A percentile compares a stretch with the other conserved stretches of the same genome.
These are phyloP conservation scores for Dendronephthya gigantea DNA, from an alignment of 64 coral and sea anemone species.

Conservation along the genomic window DNA sequence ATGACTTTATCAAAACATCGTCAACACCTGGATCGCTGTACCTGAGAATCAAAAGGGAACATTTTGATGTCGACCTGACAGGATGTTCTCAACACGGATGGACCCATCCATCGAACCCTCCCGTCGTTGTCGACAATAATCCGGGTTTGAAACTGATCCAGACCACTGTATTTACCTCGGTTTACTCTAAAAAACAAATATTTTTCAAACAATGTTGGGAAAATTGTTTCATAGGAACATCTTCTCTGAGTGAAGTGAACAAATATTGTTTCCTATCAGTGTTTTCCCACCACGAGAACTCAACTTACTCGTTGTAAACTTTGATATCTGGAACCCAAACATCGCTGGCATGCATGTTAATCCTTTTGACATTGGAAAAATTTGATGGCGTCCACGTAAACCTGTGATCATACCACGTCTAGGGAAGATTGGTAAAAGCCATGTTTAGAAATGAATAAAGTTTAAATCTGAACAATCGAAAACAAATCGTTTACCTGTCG, in stretches of 20 bases:
- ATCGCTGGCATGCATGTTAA: neutral
- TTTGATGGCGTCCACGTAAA: neutral
- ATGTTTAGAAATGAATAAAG: neutral
- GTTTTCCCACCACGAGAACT: too few species aligned
- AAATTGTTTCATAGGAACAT: too few species aligned
- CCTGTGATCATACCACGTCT: neutral
- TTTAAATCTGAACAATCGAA: neutral
- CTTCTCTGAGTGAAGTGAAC: too few species aligned
- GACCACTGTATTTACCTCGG: neutral
- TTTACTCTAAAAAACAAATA: neutral
- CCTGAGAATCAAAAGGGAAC: slow-evolving; percentile 3
- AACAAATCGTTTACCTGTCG: slow-evolving; percentile 23
- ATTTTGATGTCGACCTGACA: neutral
- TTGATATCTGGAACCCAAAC: slow-evolving; percentile 3
- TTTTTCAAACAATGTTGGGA: too few species aligned
- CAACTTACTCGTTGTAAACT: slow-evolving; percentile 10
- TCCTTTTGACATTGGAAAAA: neutral
- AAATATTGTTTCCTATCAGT: too few species aligned
- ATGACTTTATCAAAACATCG: neutral
- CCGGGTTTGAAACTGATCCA: slow-evolving; percentile 2
- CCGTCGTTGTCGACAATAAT: neutral
- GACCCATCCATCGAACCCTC: neutral
- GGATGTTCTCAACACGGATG: neutral
- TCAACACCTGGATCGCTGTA: neutral
- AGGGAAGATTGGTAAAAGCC: neutral